phyloP scores from a whole-genome alignment of 2,888 invertebrate species.

The Synanthedon vespiformis region DNA sequence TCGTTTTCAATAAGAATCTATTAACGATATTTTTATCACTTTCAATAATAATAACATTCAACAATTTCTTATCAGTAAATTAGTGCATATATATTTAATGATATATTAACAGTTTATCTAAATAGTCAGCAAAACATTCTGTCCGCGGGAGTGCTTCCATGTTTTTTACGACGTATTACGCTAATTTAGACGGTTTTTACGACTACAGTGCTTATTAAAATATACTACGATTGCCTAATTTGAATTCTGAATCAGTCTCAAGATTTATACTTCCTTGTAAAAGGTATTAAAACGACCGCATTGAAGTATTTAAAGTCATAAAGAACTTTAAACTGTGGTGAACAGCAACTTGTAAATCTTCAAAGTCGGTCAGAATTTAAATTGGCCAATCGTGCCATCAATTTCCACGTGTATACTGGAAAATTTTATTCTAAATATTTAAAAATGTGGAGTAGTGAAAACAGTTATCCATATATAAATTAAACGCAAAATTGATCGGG shows the following conservation, averaged over 20 bases:
- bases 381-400: too few species aligned
- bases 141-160: constrained; percentile 69
- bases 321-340: too few species aligned
- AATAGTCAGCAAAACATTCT: constrained; percentile 58
- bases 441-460: neutral
- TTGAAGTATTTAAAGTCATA: too few species aligned
- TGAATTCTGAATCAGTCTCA: too few species aligned
- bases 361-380: too few species aligned
- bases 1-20: neutral
- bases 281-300: too few species aligned
- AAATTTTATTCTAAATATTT: neutral
- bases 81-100: constrained; percentile 11
- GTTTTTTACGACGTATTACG: constrained; percentile 51
- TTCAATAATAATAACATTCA: constrained; percentile 1
- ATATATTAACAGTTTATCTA: constrained; percentile 9
- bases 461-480: constrained; percentile 4
- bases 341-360: too few species aligned
- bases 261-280: too few species aligned
- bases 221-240: neutral
- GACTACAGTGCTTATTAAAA: constrained; percentile 27
- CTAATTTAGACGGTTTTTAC: constrained; percentile 57
- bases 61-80: constrained; percentile 9
- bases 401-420: neutral
- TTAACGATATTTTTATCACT: neutral
- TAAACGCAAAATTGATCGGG: constrained; percentile 31